These are phyloP conservation scores for Micoletzkya japonica DNA, from an alignment of 2,888 invertebrate species.

Conservation along the genomic window DNA sequence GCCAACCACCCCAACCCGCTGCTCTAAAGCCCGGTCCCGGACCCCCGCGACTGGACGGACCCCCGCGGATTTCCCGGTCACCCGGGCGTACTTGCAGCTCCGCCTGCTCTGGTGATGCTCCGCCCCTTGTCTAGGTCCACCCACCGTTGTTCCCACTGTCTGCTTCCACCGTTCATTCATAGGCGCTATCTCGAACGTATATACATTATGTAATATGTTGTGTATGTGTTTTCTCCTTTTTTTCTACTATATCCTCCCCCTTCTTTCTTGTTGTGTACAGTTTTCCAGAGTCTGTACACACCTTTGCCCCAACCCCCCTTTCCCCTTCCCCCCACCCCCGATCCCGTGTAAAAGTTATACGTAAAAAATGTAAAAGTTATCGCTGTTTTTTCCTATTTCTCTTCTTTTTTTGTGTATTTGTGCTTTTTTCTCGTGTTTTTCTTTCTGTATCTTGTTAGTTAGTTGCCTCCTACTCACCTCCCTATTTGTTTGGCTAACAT, in stretches of 20 bases:
- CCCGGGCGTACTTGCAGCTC: neutral
- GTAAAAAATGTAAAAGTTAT: constrained; percentile 28
- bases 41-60: constrained; percentile 3
- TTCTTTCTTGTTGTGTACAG: constrained; percentile 28
- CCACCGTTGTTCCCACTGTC: neutral
- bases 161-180: neutral
- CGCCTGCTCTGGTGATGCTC: neutral
- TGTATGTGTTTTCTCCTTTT: neutral
- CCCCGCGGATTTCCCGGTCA: neutral
- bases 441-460: neutral
- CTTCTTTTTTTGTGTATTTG: neutral
- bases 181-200: neutral
- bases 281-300: constrained; percentile 26
- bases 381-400: constrained; percentile 12
- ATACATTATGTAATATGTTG: no score
- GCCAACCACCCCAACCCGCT: no score
- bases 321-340: no score
- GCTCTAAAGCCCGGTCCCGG: no score
- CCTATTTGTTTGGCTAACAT: neutral
- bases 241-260: neutral
- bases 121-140: neutral
- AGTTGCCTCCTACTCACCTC: neutral
- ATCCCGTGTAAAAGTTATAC: no score
- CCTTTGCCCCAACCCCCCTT: no score
- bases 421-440: neutral